Base-by-base conservation (phyloP, 2,113 vertebrate species). In the Proteles cristata region DNA sequence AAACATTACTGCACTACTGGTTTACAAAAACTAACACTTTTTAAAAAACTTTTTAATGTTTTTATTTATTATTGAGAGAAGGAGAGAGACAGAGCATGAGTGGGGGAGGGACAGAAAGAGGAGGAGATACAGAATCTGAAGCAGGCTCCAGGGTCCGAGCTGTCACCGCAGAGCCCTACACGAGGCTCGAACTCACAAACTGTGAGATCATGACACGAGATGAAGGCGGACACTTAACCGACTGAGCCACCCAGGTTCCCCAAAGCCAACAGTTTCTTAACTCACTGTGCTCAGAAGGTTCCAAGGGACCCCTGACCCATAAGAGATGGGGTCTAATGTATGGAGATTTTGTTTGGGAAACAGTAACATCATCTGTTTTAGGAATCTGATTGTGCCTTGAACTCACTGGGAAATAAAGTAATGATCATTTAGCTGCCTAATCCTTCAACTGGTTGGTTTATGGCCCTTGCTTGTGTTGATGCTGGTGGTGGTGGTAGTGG, bases 291-390 rank as follows among this genome's bases (percentile, higher is more conserved):
- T 82, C 79, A 33, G 55, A 45, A 82, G 11, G 58, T 69, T 58
- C 45, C 23, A 73, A 74, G 50, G 10, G 28, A 4, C 2, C 0
- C 0, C 4, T 12, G 76, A 35, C 4, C 0, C 1, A 0, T 14
- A 71, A n/a, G 48, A 63, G 17, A 58, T 11, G 28, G 21, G 31
- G 23, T 35, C 5, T 35, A 15, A 39, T 11, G 9, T 23, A 5
- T 10, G 21, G 35, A 83, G 63, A 31, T 39, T 69, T 50, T 39
- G 10, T 31, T 61, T 35, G 61, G 66, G 11, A 66, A 73, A 33
- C 5, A 53, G 33, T 11, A 33, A 19, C 5, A 2, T 33, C 23
- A 17, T 50, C 31, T 63, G 7, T 28, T 23, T 85, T 19, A 10
- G 14, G 50, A 58, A 86, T 86, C 33, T 43, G 35, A 11, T 4